phyloP scores from a whole-genome alignment of 2,113 vertebrate genomes.

The Anhinga anhinga region DNA sequence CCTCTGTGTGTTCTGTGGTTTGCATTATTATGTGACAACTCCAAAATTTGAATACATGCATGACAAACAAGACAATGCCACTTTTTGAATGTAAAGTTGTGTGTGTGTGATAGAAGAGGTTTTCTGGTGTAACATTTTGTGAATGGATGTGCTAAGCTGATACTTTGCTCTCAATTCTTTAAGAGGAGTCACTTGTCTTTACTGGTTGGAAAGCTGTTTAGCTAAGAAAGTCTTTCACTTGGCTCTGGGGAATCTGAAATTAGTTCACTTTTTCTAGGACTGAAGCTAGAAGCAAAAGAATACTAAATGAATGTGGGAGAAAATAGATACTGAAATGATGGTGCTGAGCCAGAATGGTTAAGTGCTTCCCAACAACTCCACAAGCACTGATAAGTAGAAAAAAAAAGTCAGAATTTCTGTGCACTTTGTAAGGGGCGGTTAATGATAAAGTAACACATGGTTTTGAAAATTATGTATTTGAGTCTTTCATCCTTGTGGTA shows the following conservation, averaged over 20 bases:
- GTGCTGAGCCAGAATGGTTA: neutral
- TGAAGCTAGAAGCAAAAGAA: neutral
- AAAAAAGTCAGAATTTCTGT: neutral
- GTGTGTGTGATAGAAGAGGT: neutral
- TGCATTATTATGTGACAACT: neutral
- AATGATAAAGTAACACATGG: neutral
- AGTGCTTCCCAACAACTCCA: neutral
- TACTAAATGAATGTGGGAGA: neutral
- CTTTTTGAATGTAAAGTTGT: neutral
- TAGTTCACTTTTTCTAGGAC: neutral
- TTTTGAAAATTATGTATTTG: neutral
- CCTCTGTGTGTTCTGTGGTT: neutral
- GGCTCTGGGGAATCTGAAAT: neutral
- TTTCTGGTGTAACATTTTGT: neutral
- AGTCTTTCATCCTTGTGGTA: neutral
- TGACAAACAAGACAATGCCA: neutral
- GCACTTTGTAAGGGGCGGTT: neutral
- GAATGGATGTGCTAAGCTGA: neutral
- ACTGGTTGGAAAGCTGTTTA: neutral
- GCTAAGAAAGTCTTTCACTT: neutral
- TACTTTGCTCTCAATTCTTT: neutral
- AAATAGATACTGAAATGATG: neutral
- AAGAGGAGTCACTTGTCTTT: neutral
- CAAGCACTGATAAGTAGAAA: neutral
- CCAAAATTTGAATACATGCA: neutral